Conservation (phyloP, 1,140 invertebrate species). For the Drosophila orosa region DNA sequence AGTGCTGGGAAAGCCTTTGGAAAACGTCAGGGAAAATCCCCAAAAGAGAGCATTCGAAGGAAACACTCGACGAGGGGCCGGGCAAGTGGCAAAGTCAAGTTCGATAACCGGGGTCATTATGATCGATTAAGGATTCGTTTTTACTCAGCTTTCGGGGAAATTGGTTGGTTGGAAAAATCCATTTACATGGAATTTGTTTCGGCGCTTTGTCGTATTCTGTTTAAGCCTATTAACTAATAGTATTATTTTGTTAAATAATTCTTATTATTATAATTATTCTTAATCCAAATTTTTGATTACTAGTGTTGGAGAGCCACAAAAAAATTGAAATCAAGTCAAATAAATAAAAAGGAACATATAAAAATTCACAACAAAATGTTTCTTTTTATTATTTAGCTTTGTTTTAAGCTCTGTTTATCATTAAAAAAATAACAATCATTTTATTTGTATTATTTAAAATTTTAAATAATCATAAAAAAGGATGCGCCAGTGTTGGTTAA, state of each 20-base stretch:
- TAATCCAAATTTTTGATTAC: background rate
- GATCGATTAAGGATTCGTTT: constrained; percentile 16
- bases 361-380: background rate
- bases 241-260: background rate
- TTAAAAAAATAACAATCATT: too few species aligned
- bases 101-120: constrained; percentile 18
- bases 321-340: background rate
- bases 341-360: background rate
- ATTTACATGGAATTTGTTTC: too few species aligned
- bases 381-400: background rate
- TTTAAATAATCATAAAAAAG: background rate
- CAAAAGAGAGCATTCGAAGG: constrained; percentile 3
- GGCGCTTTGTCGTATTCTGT: too few species aligned
- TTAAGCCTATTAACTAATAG: too few species aligned
- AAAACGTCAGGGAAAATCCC: background rate
- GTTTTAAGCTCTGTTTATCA: too few species aligned
- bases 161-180: too few species aligned
- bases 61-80: constrained; percentile 8
- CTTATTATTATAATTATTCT: too few species aligned
- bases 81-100: constrained; percentile 41
- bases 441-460: too few species aligned
- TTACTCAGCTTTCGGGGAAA: background rate
- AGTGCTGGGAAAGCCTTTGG: constrained; percentile 8
- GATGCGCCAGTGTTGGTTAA: background rate
- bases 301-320: background rate